Evolutionary conservation across 2,113 vertebrate genomes (phyloP).

Genomic region (Raphicerus campestris): DNA sequence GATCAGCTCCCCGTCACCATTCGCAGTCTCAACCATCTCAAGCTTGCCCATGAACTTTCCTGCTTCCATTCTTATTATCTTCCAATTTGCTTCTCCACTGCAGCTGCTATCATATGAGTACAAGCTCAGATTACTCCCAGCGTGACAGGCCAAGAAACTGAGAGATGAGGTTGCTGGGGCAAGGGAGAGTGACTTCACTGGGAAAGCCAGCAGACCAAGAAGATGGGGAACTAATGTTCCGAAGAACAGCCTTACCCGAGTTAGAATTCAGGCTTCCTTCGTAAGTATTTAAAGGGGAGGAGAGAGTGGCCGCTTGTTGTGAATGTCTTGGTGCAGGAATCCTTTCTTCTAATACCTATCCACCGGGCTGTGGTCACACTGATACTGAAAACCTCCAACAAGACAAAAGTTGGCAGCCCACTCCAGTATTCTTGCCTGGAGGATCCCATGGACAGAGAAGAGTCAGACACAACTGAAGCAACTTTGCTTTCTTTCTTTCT

Average conservation of each 20-base stretch:
- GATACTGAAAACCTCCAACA: not conserved
- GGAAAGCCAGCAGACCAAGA: not conserved
- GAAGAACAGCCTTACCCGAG: not conserved
- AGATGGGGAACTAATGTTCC: not conserved
- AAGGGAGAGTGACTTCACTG: not conserved
- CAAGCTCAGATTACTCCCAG: not conserved
- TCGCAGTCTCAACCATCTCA: not conserved
- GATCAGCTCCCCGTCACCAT: not conserved
- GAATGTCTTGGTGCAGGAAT: not conserved
- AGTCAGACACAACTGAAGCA: not conserved
- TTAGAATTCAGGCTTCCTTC: not conserved
- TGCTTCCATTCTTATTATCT: not conserved
- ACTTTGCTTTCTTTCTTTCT: not conserved
- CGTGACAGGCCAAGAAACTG: not conserved
- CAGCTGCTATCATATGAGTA: not conserved
- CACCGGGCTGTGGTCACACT: not conserved
- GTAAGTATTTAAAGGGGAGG: not conserved
- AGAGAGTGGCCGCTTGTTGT: not conserved
- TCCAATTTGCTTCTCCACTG: not conserved
- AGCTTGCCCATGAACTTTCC: not conserved
- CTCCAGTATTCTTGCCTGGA: not conserved
- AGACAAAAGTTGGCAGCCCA: not conserved
- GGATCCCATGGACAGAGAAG: not conserved
- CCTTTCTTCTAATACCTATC: not conserved
- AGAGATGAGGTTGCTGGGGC: not conserved